These are phyloP conservation scores for Cranoglanis bouderius DNA, from an alignment of 2,113 vertebrate genomes.

Conservation along the genomic window DNA sequence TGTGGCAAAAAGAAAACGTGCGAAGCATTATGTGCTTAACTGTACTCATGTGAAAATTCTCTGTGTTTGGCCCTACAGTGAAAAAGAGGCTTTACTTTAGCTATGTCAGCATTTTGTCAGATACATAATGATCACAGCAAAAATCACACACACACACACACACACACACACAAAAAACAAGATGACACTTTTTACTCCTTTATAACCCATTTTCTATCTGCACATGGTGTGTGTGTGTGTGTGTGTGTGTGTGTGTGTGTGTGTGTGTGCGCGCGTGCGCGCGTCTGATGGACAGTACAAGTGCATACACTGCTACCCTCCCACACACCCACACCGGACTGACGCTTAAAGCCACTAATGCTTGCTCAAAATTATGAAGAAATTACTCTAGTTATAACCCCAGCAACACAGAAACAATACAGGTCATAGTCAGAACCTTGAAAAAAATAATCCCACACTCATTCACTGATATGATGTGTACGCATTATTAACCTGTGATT, in stretches of 20 bases:
- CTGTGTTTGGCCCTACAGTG: not conserved
- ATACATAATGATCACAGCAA: not conserved
- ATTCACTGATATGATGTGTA: not conserved
- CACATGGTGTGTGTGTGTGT: not conserved
- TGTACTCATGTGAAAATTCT: not conserved
- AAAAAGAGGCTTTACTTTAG: not conserved
- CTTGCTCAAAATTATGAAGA: not conserved
- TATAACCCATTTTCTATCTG: not conserved
- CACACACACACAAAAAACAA: accelerated
- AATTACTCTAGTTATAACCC: not conserved
- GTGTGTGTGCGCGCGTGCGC: not conserved
- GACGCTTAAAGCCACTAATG: not conserved
- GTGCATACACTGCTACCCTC: not conserved
- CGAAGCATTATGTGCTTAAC: not conserved
- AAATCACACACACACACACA: not conserved
- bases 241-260: too few relatives aligned
- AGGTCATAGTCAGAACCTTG: not conserved
- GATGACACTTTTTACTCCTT: not conserved
- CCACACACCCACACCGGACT: not conserved
- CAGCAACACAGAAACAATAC: not conserved
- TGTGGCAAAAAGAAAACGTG: not conserved
- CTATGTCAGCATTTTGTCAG: not conserved
- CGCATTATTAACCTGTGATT: not conserved
- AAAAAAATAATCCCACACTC: not conserved
- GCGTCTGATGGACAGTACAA: not conserved